Evolutionary conservation across 1,140 invertebrate species (phyloP), one percentile per base, ranked within the genome.

Genomic region (Drosophila persimilis): DNA sequence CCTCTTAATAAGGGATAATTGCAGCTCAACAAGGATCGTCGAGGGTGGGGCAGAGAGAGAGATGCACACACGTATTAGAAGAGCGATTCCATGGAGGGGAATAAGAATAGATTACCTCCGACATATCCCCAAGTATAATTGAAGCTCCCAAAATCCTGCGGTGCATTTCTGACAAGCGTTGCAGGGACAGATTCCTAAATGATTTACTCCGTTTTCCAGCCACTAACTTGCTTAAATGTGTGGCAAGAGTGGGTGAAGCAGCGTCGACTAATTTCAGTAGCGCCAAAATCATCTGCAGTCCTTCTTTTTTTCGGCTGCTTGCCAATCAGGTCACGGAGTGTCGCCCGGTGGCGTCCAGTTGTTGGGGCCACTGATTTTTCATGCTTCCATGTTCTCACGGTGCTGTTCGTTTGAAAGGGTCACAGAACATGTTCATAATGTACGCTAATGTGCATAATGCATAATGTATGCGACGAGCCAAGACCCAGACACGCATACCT

Each of bases 361-460:
- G 46, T 77, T 31, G 39, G 66, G 39, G 44, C 46, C 63, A 39
- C 31, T 45, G 53, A 61, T 55, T 55, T 72, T 63, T 64, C 56
- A 53, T 80, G 44, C 65, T 67, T 45, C 13, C 54, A 9, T 65
- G 35, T 29, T 29, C 2, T 39, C 62, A 11, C 6, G 1, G 11
- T 39, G 35, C 11, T 39, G 57, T 53, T 20, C 47, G 17, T 26
- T 47, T 56, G 45, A 77, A 70, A 66, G 78, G 77, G 70, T 85
- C 66, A 80, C 73, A 51, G 59, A 77, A 80, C 72, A 80, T 69
- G 77, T 75, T 88, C 77, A 86, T 86, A 86, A 86, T 86, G 83
- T 81, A 78, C 81, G 81, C 81, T 86, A 86, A 86, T 86, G 81
- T 86, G 83, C 77, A 86, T 86, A 88, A 86, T 86, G 77, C 73